phyloP scores from a whole-genome alignment of 1,140 invertebrate genomes.

The Caenorhabditis latens region DNA sequence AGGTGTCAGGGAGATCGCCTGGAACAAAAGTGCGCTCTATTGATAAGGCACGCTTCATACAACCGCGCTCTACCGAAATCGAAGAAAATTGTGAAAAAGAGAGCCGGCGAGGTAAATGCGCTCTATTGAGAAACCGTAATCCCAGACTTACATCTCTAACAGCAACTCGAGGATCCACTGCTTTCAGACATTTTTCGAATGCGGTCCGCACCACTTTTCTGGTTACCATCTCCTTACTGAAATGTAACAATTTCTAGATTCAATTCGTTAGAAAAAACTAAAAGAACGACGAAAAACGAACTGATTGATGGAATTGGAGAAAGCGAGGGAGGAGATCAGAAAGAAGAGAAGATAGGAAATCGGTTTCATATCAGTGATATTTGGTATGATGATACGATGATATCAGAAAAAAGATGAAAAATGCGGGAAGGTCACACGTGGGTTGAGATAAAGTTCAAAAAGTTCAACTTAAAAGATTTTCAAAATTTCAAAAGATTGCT shows the following conservation, averaged over 20 bases:
- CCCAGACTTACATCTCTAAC: neutral
- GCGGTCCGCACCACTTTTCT: neutral
- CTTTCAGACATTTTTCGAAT: neutral
- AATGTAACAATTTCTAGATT: no score
- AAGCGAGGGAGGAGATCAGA: neutral
- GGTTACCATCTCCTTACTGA: neutral
- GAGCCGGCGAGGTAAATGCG: no score
- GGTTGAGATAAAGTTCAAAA: no score
- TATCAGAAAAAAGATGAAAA: neutral
- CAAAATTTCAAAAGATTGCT: no score
- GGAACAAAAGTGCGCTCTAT: neutral
- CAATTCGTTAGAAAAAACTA: no score
- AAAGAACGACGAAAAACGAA: neutral
- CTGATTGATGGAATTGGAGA: neutral
- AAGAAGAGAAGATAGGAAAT: neutral
- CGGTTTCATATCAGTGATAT: slow-evolving; percentile 7
- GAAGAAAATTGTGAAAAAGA: no score
- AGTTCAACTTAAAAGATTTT: no score
- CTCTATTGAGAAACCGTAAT: neutral
- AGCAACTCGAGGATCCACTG: neutral
- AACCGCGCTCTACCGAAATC: no score
- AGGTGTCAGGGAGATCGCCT: slow-evolving; percentile 22
- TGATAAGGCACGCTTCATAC: neutral
- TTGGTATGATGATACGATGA: slow-evolving; percentile 7
- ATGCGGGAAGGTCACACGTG: neutral